Evolutionary conservation across 2,888 invertebrate genomes (phyloP).

Genomic region (Ametastegia equiseti): DNA sequence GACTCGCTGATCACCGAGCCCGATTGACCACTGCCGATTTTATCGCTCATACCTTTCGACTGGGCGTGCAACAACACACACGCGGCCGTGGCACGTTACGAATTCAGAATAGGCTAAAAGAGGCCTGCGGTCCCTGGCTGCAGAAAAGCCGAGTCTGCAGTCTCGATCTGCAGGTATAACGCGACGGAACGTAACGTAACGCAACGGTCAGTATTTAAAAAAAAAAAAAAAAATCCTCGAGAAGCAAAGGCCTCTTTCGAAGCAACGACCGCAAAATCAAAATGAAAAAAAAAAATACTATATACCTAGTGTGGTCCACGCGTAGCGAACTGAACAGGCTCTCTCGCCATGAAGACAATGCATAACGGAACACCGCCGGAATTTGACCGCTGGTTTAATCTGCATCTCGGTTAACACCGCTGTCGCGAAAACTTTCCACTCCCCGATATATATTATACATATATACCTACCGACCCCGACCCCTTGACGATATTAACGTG

Average conservation of each 20-base stretch:
- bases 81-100: neutral
- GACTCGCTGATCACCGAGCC: slow-evolving; percentile 17
- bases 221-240: neutral
- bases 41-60: slow-evolving; percentile 11
- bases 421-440: slow-evolving; percentile 36
- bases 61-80: too few species aligned
- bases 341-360: slow-evolving; percentile 33
- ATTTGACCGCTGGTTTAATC: slow-evolving; percentile 33
- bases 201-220: neutral
- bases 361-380: slow-evolving; percentile 46
- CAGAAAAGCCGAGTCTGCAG: slow-evolving; percentile 6
- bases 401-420: slow-evolving; percentile 21
- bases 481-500: neutral
- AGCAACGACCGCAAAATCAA: neutral
- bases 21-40: slow-evolving; percentile 41
- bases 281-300: neutral
- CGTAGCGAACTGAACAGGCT: neutral
- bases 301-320: slow-evolving; percentile 18
- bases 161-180: neutral
- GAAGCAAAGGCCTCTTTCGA: neutral
- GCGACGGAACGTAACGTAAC: neutral
- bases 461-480: neutral
- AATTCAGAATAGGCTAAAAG: slow-evolving; percentile 1
- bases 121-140: neutral
- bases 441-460: too few species aligned